phyloP scores from a whole-genome alignment of 2,888 invertebrate species.

The Rhagium mordax region DNA sequence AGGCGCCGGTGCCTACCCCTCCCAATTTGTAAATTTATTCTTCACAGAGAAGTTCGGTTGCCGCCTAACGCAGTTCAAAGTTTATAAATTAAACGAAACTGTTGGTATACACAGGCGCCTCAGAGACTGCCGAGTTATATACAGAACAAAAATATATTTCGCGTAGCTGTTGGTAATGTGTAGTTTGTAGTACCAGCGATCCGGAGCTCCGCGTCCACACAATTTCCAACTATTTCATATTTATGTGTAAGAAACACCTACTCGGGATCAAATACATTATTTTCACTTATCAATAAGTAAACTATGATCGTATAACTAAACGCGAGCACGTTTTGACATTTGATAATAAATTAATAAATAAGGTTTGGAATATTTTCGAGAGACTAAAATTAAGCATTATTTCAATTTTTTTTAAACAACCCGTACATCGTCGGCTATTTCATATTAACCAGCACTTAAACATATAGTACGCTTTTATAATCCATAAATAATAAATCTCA shows the following conservation, averaged over 20 bases:
- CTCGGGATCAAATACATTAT: too few species aligned
- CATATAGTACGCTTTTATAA: background rate
- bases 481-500: slow-evolving; percentile 26
- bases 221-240: background rate
- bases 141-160: background rate
- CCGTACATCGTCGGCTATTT: background rate
- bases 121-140: background rate
- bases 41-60: background rate
- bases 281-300: too few species aligned
- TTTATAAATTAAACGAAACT: background rate
- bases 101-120: background rate
- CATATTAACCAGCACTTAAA: background rate
- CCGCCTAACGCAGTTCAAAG: background rate
- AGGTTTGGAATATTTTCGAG: too few species aligned
- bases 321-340: too few species aligned
- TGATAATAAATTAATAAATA: too few species aligned
- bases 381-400: too few species aligned
- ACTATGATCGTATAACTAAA: too few species aligned
- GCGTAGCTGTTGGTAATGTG: background rate
- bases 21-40: background rate
- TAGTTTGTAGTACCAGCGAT: background rate
- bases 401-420: too few species aligned
- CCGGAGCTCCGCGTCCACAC: background rate
- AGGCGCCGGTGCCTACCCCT: too few species aligned
- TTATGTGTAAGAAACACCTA: too few species aligned